These are phyloP conservation scores for Virgularia gustaviana DNA, from an alignment of 92 coral and sea anemone species.

Conservation along the genomic window DNA sequence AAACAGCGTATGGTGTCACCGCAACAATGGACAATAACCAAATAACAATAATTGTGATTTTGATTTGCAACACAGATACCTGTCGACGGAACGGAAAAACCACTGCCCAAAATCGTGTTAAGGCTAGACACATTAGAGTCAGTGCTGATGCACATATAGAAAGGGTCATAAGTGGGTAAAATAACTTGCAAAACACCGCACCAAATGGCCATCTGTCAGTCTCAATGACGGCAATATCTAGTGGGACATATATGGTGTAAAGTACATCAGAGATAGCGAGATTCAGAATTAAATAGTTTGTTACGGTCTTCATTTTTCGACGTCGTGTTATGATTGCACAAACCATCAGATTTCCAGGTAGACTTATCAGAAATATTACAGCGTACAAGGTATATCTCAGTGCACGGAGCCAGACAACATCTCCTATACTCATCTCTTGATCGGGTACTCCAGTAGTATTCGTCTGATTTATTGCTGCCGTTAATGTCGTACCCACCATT, in stretches of 20 bases:
- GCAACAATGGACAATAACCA: conserved; percentile 65
- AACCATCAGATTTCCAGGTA: conserved; percentile 69
- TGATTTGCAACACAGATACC: conserved; percentile 63
- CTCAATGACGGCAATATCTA: conserved; percentile 72
- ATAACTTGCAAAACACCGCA: conserved; percentile 58
- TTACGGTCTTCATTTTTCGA: conserved; percentile 67
- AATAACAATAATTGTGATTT: conserved; percentile 51
- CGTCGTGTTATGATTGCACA: conserved; percentile 62
- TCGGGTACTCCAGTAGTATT: no score
- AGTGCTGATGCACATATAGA: conserved; percentile 67
- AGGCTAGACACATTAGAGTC: conserved; percentile 70
- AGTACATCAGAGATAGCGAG: conserved; percentile 77
- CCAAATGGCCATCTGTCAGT: conserved; percentile 76
- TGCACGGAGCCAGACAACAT: conserved; percentile 37
- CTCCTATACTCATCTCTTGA: no score
- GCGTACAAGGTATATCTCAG: conserved; percentile 62
- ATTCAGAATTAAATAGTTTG: conserved; percentile 62
- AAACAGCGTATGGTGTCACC: conserved; percentile 66
- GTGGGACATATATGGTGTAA: conserved; percentile 71
- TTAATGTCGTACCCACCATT: no score
- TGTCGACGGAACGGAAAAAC: conserved; percentile 82
- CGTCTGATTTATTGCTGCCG: no score
- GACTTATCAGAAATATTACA: conserved; percentile 63
- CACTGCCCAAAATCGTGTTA: conserved; percentile 89
- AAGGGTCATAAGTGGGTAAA: conserved; percentile 74